A percentile compares a stretch with the other conserved stretches of the same genome.
Evolutionary conservation across 2,113 vertebrate species (phyloP).

Genomic region (Nycticorax nycticorax): DNA sequence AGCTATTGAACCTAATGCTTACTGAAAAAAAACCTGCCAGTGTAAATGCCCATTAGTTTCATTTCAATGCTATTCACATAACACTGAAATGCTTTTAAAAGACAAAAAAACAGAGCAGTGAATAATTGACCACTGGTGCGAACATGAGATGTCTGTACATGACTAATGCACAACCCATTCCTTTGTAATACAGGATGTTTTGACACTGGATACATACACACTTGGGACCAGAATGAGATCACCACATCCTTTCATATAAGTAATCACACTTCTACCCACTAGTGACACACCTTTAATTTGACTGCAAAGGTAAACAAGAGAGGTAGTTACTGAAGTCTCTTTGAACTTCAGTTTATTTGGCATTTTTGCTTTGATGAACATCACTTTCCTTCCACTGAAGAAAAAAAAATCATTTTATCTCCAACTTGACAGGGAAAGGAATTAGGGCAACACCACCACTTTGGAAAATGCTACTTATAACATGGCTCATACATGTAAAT

Average conservation of each 20-base stretch:
- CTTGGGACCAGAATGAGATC: neutral
- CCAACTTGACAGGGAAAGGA: neutral
- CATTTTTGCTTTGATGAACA: neutral
- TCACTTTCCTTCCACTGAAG: neutral
- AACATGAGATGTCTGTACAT: neutral
- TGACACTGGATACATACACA: neutral
- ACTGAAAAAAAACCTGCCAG: neutral
- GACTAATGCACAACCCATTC: neutral
- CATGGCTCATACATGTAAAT: neutral
- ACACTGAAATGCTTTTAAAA: neutral
- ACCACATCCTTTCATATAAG: neutral
- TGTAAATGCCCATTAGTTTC: neutral
- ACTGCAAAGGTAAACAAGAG: neutral
- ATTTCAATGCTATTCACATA: neutral
- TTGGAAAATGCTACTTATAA: neutral
- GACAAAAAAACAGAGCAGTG: neutral
- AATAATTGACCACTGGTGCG: neutral
- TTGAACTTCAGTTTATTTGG: neutral
- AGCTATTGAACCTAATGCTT: neutral
- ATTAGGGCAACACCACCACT: neutral
- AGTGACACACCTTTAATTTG: neutral
- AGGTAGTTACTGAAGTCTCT: neutral
- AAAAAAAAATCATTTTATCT: neutral
- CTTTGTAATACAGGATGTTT: neutral
- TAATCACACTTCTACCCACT: neutral